Conservation (phyloP, 1,140 invertebrate genomes). For the Pollicipes pollicipes region DNA sequence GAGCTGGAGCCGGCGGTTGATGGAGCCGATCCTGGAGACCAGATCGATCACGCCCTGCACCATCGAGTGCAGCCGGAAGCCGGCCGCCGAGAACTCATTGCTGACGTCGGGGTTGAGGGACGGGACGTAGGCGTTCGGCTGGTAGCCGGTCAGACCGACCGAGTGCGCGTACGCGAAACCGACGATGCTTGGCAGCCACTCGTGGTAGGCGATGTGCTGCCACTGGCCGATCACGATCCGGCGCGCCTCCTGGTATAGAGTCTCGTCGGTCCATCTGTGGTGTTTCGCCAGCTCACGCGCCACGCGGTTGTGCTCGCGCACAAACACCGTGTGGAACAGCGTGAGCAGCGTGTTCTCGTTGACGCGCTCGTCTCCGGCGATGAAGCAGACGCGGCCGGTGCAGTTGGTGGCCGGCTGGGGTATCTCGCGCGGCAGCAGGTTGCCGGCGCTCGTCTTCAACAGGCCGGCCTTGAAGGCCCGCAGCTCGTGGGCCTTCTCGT, state of each 20-base stretch:
- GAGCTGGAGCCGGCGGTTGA: too few species aligned
- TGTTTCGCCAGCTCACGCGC: background rate
- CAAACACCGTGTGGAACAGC: constrained; percentile 53
- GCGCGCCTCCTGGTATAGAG: constrained; percentile 21
- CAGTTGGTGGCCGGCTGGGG: background rate
- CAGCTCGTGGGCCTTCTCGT: constrained; percentile 24
- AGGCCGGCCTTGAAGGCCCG: background rate
- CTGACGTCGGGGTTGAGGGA: constrained; percentile 22
- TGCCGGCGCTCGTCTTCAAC: background rate
- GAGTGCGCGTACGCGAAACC: constrained; percentile 4
- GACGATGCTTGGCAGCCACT: constrained; percentile 22
- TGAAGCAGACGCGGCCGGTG: background rate
- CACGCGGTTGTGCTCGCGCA: too few species aligned
- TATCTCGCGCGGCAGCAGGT: background rate
- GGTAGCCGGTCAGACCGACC: background rate
- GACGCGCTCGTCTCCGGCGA: constrained; percentile 35
- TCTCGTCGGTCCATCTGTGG: constrained; percentile 29
- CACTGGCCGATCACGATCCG: constrained; percentile 22
- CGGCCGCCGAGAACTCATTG: constrained; percentile 14
- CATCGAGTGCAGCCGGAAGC: constrained; percentile 5
- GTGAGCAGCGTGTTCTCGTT: constrained; percentile 38
- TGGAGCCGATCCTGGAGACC: too few species aligned
- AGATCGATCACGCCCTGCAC: too few species aligned
- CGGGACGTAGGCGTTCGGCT: constrained; percentile 6
- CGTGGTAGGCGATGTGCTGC: constrained; percentile 30